A percentile compares a stretch with the other conserved stretches of the same genome.
Evolutionary conservation across 2,888 invertebrate genomes (phyloP).

Genomic region (Schrankia costaestrigalis): DNA sequence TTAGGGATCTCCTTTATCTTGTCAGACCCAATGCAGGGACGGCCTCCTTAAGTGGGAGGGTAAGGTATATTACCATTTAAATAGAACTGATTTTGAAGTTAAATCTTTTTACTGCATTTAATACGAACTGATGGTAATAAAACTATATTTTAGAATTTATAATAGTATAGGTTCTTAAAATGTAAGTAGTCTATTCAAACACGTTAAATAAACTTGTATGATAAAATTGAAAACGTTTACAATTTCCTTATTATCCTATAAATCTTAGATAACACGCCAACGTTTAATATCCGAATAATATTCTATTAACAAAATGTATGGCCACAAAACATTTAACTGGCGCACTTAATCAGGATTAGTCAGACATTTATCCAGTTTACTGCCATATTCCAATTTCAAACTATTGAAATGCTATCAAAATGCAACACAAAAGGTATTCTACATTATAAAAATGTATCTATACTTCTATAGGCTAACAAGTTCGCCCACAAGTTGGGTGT

Average conservation of each 20-base stretch:
- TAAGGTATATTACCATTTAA: no score
- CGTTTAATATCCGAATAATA: constrained; percentile 10
- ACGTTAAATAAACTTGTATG: not conserved
- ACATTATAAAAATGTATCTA: constrained; percentile 11
- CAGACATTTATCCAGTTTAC: constrained; percentile 10
- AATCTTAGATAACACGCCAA: constrained; percentile 7
- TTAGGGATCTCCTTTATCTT: no score
- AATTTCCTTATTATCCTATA: constrained; percentile 6
- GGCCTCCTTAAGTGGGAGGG: no score
- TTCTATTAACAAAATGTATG: constrained; percentile 16
- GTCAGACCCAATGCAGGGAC: no score
- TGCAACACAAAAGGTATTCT: constrained; percentile 8
- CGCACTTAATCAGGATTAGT: constrained; percentile 15
- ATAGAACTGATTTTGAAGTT: no score
- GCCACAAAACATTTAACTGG: constrained; percentile 10
- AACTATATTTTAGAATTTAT: no score
- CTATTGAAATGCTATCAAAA: constrained; percentile 18
- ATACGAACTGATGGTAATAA: no score
- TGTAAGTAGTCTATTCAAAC: no score
- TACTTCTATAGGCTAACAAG: constrained; percentile 7
- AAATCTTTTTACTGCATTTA: no score
- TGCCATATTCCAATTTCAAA: constrained; percentile 11
- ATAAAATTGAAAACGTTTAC: not conserved
- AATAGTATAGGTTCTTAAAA: no score
- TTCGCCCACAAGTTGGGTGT: constrained; percentile 18